Percentiles rank a stretch among this genome's conserved stretches.
Conservation (phyloP, 2,797 vertebrate species). For the Danio kyathit region DNA sequence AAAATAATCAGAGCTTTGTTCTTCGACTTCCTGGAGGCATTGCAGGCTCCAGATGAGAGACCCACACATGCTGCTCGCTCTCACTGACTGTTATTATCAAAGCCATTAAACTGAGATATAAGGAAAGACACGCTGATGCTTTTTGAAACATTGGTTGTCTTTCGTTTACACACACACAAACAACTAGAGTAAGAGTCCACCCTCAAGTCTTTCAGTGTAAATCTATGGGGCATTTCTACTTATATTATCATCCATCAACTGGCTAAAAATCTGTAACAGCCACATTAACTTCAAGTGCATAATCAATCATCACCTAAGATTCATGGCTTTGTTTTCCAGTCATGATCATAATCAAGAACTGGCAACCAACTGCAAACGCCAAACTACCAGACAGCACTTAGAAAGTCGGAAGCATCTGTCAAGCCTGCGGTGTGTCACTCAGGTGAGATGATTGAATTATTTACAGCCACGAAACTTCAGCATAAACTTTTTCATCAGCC, state of each 20-base stretch:
- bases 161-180: background rate
- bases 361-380: background rate
- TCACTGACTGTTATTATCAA: conserved; percentile 3
- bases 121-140: background rate
- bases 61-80: conserved; percentile 9
- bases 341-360: background rate
- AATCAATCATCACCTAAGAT: background rate
- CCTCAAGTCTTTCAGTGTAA: background rate
- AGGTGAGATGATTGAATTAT: conserved; percentile 26
- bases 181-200: background rate
- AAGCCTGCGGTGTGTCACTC: conserved; percentile 13
- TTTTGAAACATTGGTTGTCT: background rate
- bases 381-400: conserved; percentile 29
- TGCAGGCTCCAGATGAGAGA: background rate
- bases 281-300: background rate
- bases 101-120: conserved; percentile 16
- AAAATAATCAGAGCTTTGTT: conserved; percentile 49
- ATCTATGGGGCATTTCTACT: no score
- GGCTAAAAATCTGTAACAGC: background rate
- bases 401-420: conserved; percentile 44
- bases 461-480: conserved; percentile 13
- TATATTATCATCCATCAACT: background rate
- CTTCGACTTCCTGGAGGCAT: conserved; percentile 34
- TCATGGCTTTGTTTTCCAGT: background rate
- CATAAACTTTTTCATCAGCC: conserved; percentile 21